Evolutionary conservation across 64 coral and sea anemone genomes (phyloP), one percentile per base, ranked within the genome.

Genomic region (Cladopsammia gracilis): DNA sequence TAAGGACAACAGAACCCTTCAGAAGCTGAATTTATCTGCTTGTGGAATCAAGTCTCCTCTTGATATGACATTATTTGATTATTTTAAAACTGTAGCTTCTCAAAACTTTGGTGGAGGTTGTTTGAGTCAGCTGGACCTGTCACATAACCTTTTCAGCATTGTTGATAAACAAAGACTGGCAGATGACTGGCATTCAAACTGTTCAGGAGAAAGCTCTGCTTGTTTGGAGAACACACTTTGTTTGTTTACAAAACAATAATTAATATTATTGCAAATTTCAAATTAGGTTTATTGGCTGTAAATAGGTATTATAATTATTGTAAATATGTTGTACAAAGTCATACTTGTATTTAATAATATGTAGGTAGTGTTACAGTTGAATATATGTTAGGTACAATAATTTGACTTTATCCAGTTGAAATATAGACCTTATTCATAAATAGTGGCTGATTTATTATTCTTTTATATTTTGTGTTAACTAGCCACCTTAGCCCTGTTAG

Each of bases 21-120:
- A 67, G 12, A 62, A 44, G 75, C 92, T 94, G 10, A 74, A 94
- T 84, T 79, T 94, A 22, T 89, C 92, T 53, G 87, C 86, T 0
- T 94, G 92, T 57, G 92, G 92, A 89, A 22, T 94, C 4, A 45
- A 71, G 11, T 94, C 92, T 50, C 92, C 92, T 75, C 77, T 94
- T 64, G 68, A 73, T 18, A 64, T 14, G 3, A 51, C 76, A 56
- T 83, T 94, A 52, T 44, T 83, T 74, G 9, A 79, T 42, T 77
- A 79, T 58, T 83, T 94, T 15, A 67, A 56, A 75, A 83, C 61
- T 20, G 6, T 16, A 45, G 69, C 76, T 83, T 71, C 43, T 54
- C 42, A 71, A 73, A 59, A 34, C 47, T 20, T 46, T 13, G 56
- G 68, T 57, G 58, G 87, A 76, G 47, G 44, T 25, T 79, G 71